phyloP scores from a whole-genome alignment of 2,113 vertebrate species.

The Brachyhypopomus gauderio region DNA sequence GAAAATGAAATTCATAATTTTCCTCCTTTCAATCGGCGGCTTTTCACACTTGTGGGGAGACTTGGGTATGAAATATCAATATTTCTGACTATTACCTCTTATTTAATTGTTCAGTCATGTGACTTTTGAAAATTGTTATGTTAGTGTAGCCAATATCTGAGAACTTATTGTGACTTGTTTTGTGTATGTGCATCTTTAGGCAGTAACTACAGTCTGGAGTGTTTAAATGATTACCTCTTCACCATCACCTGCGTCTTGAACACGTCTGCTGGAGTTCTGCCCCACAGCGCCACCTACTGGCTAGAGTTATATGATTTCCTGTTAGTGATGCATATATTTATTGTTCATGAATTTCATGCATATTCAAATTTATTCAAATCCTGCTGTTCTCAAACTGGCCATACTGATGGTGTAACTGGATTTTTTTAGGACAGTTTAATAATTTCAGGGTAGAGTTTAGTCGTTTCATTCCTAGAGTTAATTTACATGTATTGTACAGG shows the following conservation, averaged over 20 bases:
- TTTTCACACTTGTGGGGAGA: conserved; percentile 8
- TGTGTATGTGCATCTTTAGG: conserved; percentile 40
- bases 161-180: neutral
- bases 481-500: too few relatives aligned
- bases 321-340: neutral
- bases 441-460: too few relatives aligned
- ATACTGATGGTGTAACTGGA: neutral
- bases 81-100: neutral
- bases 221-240: conserved; percentile 64
- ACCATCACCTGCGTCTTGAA: conserved; percentile 66
- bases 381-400: too few relatives aligned
- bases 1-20: conserved; percentile 20
- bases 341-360: neutral
- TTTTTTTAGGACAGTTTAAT: neutral
- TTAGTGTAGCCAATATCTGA: too few relatives aligned
- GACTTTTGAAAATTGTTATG: too few relatives aligned
- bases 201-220: conserved; percentile 43
- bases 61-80: neutral
- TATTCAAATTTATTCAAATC: neutral
- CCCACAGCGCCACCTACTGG: conserved; percentile 44
- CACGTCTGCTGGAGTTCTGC: neutral
- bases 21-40: neutral
- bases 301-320: conserved; percentile 29
- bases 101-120: too few relatives aligned
- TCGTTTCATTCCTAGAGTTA: too few relatives aligned